Conservation (phyloP, 2,888 invertebrate species). For the Meiosimyza platycephala region DNA sequence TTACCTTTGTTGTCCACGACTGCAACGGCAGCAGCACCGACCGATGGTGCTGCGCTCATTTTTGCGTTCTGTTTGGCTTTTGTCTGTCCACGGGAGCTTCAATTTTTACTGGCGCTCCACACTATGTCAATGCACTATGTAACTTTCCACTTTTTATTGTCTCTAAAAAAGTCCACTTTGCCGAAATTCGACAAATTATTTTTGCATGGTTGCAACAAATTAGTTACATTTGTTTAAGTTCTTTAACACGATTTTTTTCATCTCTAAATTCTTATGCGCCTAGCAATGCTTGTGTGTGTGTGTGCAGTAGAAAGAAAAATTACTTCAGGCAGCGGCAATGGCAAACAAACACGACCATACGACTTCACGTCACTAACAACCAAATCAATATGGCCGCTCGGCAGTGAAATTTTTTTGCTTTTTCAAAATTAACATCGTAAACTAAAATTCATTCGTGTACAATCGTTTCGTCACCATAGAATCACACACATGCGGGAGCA, state of each 20-base stretch:
- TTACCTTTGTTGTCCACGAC: constrained; percentile 19
- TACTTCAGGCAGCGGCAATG: constrained; percentile 20
- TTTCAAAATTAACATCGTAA: constrained; percentile 12
- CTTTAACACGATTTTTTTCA: background rate
- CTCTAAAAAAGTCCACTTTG: too few relatives aligned
- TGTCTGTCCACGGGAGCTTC: constrained; percentile 19
- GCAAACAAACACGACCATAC: constrained; percentile 43
- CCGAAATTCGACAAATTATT: background rate
- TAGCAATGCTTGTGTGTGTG: background rate
- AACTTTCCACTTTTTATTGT: background rate
- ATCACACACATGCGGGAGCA: background rate
- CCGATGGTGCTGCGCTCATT: constrained; percentile 15
- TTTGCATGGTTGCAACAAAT: background rate
- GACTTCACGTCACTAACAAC: constrained; percentile 45
- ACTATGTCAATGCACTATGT: background rate
- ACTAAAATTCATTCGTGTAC: constrained; percentile 6
- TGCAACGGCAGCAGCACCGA: background rate
- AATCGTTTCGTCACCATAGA: background rate
- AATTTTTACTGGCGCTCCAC: background rate
- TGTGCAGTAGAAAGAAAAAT: constrained; percentile 16
- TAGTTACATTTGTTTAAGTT: background rate
- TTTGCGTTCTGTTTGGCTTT: background rate
- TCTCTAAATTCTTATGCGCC: background rate
- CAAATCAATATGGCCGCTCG: constrained; percentile 48
- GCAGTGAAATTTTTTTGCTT: constrained; percentile 11